Conservation (phyloP, 2,888 invertebrate genomes). For the Ophion slaviceki region DNA sequence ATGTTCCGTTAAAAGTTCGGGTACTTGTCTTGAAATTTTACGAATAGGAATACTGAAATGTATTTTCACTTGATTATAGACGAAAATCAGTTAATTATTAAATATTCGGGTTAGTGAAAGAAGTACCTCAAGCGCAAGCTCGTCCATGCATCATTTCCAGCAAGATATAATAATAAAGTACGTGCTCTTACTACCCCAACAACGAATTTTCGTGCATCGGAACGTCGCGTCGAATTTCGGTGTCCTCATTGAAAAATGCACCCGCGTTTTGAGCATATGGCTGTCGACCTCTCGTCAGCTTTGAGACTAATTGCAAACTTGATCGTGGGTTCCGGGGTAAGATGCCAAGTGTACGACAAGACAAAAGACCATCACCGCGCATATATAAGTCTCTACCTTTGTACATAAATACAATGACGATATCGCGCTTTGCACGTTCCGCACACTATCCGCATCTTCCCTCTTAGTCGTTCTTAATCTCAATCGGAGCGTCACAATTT, state of each 20-base stretch:
- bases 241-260: background rate
- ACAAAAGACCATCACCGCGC: constrained; percentile 22
- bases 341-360: constrained; percentile 28
- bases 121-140: too few relatives aligned
- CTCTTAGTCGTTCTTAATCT: constrained; percentile 24
- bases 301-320: constrained; percentile 55
- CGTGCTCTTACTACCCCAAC: background rate
- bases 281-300: constrained; percentile 57
- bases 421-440: background rate
- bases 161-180: too few relatives aligned
- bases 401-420: background rate
- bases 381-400: background rate
- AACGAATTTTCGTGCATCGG: background rate
- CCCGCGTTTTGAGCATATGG: constrained; percentile 10
- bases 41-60: too few relatives aligned
- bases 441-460: background rate
- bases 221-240: too few relatives aligned
- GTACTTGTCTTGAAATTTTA: too few relatives aligned
- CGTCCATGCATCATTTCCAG: too few relatives aligned
- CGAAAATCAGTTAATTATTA: too few relatives aligned
- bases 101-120: too few relatives aligned
- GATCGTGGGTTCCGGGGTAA: constrained; percentile 13
- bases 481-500: constrained; percentile 67
- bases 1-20: too few relatives aligned
- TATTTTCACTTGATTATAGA: too few relatives aligned